phyloP scores from a whole-genome alignment of 1,140 invertebrate species.

The Aphidius gifuensis region DNA sequence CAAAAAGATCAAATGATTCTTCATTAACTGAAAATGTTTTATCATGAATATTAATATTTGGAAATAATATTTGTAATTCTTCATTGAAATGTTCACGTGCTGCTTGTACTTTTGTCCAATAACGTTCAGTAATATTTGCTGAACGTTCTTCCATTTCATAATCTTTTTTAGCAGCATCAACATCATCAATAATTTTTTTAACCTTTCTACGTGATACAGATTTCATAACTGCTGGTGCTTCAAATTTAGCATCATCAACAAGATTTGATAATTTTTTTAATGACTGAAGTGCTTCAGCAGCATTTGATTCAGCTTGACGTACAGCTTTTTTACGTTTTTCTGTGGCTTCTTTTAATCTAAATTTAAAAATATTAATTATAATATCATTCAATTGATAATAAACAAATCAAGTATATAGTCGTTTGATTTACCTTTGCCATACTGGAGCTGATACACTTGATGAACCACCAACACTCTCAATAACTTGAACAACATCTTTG shows the following conservation, averaged over 20 bases:
- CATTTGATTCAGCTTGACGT: conserved; percentile 54
- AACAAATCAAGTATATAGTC: no score
- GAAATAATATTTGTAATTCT: conserved; percentile 71
- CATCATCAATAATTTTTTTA: conserved; percentile 61
- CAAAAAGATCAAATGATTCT: conserved; percentile 68
- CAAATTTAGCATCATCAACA: conserved; percentile 54
- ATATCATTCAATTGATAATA: neutral
- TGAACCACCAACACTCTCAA: conserved; percentile 50
- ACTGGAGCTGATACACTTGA: conserved; percentile 56
- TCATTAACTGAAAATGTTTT: conserved; percentile 62
- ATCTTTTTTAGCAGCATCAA: conserved; percentile 59
- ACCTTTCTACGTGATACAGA: conserved; percentile 59
- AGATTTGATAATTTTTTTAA: conserved; percentile 41
- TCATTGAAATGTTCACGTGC: conserved; percentile 69
- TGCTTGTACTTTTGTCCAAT: conserved; percentile 66
- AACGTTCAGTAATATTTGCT: conserved; percentile 64
- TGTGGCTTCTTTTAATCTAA: conserved; percentile 59
- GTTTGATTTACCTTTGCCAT: conserved; percentile 51
- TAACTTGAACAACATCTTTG: conserved; percentile 59
- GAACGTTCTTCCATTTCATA: conserved; percentile 58
- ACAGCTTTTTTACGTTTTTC: conserved; percentile 55
- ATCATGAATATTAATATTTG: conserved; percentile 64
- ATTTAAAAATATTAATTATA: conserved; percentile 4
- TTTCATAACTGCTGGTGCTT: conserved; percentile 53
- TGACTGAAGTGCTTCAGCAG: conserved; percentile 35